These are phyloP conservation scores for Myotis lucifugus DNA, from an alignment of 2,113 vertebrate genomes.

Conservation along the genomic window DNA sequence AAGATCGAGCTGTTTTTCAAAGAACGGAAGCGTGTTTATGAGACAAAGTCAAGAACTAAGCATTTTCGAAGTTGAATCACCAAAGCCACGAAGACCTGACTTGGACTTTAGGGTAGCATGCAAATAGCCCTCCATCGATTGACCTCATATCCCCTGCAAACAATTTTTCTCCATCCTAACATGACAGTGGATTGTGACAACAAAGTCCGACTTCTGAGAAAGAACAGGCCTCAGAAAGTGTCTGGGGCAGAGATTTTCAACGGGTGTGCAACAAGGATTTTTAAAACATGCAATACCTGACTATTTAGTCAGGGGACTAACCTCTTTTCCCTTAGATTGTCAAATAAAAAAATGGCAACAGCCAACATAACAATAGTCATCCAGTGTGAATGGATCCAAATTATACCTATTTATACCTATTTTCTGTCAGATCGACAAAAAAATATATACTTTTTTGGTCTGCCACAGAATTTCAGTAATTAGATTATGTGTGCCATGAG, in stretches of 20 bases:
- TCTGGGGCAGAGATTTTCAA: not conserved
- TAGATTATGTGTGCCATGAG: not conserved
- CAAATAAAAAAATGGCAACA: not conserved
- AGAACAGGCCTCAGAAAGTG: slow-evolving; percentile 28
- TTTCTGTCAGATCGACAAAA: not conserved
- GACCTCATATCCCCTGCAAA: not conserved
- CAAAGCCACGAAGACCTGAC: not conserved
- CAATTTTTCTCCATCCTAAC: not conserved
- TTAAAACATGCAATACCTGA: not conserved
- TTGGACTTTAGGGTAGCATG: not conserved
- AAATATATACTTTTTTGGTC: not conserved
- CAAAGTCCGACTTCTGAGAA: slow-evolving; percentile 33
- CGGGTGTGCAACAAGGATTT: not conserved
- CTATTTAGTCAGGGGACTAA: not conserved
- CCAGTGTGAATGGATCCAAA: not conserved
- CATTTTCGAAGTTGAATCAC: not conserved
- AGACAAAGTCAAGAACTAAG: not conserved
- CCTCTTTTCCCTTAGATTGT: not conserved
- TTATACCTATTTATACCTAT: not conserved
- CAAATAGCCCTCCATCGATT: not conserved
- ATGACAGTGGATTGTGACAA: not conserved
- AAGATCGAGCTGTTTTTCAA: not conserved
- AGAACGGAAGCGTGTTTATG: not conserved
- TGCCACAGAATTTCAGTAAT: not conserved
- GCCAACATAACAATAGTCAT: not conserved